Evolutionary conservation across 2,113 vertebrate genomes (phyloP).

Genomic region (Poeciliopsis occidentalis): DNA sequence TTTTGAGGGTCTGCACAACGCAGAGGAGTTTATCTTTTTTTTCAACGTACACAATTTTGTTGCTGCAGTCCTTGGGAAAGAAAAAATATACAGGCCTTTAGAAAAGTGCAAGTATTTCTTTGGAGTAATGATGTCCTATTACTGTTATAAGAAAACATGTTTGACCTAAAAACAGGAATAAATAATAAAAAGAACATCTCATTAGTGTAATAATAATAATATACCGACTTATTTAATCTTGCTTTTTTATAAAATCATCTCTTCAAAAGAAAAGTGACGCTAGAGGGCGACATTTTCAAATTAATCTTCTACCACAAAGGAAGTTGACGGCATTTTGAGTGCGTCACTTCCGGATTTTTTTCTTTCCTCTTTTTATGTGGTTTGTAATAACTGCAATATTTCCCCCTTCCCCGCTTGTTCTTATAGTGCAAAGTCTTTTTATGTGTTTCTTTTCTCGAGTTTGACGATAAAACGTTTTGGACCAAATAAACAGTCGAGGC

Average conservation of each 20-base stretch:
- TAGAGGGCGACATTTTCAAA: constrained; percentile 44
- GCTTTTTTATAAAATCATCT: too few species aligned
- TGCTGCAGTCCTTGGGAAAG: too few species aligned
- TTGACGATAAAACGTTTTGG: not conserved
- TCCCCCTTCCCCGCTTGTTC: not conserved
- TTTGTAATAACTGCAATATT: not conserved
- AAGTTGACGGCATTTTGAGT: not conserved
- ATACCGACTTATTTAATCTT: too few species aligned
- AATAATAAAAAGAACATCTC: too few species aligned
- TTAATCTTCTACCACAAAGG: not conserved
- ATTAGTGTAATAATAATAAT: not conserved
- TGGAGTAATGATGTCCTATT: too few species aligned
- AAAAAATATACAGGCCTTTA: not conserved
- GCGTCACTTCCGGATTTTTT: constrained; percentile 49
- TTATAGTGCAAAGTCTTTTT: not conserved
- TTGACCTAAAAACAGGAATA: too few species aligned
- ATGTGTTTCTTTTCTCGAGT: not conserved
- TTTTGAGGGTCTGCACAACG: too few species aligned
- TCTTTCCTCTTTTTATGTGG: not conserved
- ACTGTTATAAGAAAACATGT: too few species aligned
- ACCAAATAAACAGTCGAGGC: not conserved
- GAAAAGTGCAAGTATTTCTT: not conserved
- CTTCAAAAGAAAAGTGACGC: not conserved
- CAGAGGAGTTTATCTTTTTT: too few species aligned
- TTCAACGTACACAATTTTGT: too few species aligned